Conservation (phyloP, 2,113 vertebrate species). For the Morone saxatilis region DNA sequence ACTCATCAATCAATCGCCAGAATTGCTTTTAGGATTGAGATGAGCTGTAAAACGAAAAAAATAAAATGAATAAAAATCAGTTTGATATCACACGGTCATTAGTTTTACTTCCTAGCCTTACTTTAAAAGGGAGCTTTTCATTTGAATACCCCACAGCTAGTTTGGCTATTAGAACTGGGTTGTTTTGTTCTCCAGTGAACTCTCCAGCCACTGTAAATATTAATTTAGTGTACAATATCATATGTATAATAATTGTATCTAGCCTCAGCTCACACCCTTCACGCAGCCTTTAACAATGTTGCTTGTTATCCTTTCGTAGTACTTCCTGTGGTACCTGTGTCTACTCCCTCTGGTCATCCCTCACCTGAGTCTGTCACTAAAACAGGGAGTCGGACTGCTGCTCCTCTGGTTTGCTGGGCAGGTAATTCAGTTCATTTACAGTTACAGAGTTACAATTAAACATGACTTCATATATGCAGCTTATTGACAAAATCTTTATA, state of each 20-base stretch:
- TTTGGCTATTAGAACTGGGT: not conserved
- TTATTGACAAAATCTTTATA: not conserved
- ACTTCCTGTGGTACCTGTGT: slow-evolving; percentile 98
- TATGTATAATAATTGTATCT: not conserved
- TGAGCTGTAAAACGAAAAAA: not conserved
- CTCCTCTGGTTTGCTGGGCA: slow-evolving; percentile 92
- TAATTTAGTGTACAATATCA: not conserved
- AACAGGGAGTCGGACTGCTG: slow-evolving; percentile 79
- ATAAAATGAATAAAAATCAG: no score
- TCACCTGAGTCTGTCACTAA: slow-evolving; percentile 83
- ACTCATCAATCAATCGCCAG: not conserved
- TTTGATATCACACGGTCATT: not conserved
- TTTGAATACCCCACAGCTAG: not conserved
- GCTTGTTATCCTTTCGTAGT: slow-evolving; percentile 77
- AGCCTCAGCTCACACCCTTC: not conserved
- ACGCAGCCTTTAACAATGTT: not conserved
- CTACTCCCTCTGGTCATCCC: slow-evolving; percentile 92
- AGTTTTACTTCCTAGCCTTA: not conserved
- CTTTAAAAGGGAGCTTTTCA: not conserved
- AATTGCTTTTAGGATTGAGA: not conserved
- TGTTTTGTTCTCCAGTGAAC: no score
- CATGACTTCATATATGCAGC: not conserved
- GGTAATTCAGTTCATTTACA: slow-evolving; percentile 68
- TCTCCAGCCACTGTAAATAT: not conserved
- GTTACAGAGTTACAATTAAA: not conserved